Evolutionary conservation across 2,113 vertebrate species (phyloP).

Genomic region (Callospermophilus lateralis): DNA sequence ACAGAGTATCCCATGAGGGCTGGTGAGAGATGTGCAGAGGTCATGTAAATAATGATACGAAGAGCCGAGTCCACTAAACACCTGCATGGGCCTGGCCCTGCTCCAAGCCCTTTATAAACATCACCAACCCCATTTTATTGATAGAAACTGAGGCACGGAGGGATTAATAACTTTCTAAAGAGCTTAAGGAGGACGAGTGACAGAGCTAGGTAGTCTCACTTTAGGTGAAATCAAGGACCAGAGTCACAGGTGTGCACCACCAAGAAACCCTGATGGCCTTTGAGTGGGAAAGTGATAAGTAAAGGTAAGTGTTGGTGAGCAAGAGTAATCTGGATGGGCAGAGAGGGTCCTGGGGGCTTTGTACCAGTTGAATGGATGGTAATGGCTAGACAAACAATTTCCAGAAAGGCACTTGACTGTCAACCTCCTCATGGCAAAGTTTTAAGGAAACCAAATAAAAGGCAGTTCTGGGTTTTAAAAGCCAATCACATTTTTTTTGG

Average conservation of each 20-base stretch:
- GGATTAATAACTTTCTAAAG: background rate
- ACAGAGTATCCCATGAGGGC: background rate
- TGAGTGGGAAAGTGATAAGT: background rate
- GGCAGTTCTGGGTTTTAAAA: background rate
- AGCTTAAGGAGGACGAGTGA: background rate
- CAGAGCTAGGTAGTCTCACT: background rate
- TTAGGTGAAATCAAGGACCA: background rate
- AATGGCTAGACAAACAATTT: background rate
- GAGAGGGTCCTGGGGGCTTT: background rate
- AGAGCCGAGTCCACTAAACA: rapidly evolving
- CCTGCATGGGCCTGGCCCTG: background rate
- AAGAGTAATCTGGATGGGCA: background rate
- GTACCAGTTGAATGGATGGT: background rate
- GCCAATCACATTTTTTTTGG: background rate
- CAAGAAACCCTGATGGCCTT: background rate
- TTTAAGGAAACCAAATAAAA: background rate
- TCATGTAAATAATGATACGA: no score
- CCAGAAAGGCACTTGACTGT: background rate
- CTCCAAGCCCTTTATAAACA: background rate
- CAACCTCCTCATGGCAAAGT: background rate
- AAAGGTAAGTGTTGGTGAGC: background rate
- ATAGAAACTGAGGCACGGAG: background rate
- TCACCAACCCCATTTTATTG: background rate
- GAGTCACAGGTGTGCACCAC: background rate
- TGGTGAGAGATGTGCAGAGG: rapidly evolving